A percentile compares a stretch with the other conserved stretches of the same genome.
Evolutionary conservation across 2,113 vertebrate genomes (phyloP).

Genomic region (Grammomys surdaster): DNA sequence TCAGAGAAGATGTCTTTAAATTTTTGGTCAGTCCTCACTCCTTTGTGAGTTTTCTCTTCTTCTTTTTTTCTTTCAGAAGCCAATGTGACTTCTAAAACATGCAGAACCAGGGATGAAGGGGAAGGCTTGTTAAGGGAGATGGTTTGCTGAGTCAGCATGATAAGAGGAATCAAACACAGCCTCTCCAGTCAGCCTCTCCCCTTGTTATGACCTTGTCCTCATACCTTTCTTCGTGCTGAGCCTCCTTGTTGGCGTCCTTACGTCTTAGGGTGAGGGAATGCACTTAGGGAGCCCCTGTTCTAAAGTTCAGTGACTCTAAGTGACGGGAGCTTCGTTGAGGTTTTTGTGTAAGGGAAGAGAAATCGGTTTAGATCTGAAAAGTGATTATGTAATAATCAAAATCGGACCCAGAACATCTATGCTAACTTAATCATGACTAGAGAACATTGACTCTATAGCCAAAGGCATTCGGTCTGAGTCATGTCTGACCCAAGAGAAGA

Average conservation of each 20-base stretch:
- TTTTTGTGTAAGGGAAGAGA: constrained; percentile 31
- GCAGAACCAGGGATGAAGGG: constrained; percentile 6
- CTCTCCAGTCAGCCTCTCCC: background rate
- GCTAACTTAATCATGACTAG: background rate
- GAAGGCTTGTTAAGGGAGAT: constrained; percentile 25
- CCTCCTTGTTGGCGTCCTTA: background rate
- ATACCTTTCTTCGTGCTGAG: background rate
- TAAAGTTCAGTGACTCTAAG: background rate
- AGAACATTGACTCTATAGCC: background rate
- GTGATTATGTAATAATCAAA: constrained; percentile 37
- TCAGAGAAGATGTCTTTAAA: constrained; percentile 84
- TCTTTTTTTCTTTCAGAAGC: constrained; percentile 16
- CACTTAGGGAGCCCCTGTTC: background rate
- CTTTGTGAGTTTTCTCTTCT: background rate
- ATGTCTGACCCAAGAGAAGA: background rate
- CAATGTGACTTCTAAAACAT: constrained; percentile 63
- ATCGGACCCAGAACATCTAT: background rate
- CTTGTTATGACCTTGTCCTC: constrained; percentile 56
- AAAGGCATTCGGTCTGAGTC: constrained; percentile 34
- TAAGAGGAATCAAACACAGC: background rate
- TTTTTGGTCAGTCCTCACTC: constrained; percentile 63
- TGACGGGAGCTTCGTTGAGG: background rate
- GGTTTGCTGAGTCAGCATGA: constrained; percentile 66
- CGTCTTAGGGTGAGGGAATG: background rate
- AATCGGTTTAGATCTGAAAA: constrained; percentile 13